phyloP scores from a whole-genome alignment of 2,888 invertebrate species.

The Xylota segnis region DNA sequence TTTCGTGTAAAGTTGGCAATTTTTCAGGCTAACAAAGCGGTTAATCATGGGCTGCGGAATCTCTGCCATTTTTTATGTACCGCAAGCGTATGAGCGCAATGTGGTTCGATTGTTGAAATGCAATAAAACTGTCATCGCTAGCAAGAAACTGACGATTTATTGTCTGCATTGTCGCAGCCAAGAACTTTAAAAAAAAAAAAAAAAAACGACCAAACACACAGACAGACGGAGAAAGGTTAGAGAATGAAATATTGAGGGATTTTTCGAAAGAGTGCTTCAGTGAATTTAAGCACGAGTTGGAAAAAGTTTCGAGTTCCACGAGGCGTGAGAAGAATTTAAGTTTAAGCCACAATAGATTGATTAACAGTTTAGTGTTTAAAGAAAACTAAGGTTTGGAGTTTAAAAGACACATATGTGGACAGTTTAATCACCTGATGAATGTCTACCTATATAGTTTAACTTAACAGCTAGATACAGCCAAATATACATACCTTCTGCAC shows the following conservation, averaged over 20 bases:
- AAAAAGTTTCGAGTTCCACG: conserved; percentile 20
- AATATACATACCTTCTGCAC: no score
- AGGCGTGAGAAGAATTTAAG: not conserved
- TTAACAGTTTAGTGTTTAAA: not conserved
- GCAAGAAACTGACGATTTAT: conserved; percentile 62
- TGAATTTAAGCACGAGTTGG: conserved; percentile 4
- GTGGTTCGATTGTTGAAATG: conserved; percentile 71
- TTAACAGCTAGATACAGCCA: no score
- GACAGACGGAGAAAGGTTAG: not conserved
- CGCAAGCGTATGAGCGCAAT: conserved; percentile 51
- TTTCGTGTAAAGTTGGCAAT: conserved; percentile 62
- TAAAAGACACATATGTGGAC: no score
- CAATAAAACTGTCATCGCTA: conserved; percentile 70
- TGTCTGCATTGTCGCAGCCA: conserved; percentile 56
- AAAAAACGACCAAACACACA: not conserved
- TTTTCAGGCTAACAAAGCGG: conserved; percentile 60
- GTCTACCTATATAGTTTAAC: no score
- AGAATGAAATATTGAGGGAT: conserved; percentile 27
- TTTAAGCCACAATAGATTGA: not conserved
- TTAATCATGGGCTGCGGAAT: conserved; percentile 61
- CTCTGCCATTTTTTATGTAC: conserved; percentile 42
- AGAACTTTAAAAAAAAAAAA: conserved; percentile 16
- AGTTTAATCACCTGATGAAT: no score
- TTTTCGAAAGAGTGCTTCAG: conserved; percentile 21
- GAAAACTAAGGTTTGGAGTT: not conserved